Percentiles rank a stretch among this genome's conserved stretches.
Evolutionary conservation across 2,888 invertebrate genomes (phyloP).

Genomic region (Lypha dubia): DNA sequence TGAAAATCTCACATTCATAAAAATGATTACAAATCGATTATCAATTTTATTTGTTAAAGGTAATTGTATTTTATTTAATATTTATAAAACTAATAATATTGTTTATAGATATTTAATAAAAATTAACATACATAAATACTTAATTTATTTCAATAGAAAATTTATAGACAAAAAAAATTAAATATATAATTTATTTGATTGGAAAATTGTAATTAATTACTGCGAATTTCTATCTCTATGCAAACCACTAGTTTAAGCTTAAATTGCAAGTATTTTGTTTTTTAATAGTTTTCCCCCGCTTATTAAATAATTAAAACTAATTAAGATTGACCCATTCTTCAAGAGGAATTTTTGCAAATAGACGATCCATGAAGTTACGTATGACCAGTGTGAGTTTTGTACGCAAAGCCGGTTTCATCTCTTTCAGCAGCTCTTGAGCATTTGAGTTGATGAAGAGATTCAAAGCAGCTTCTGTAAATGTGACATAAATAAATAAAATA

Average conservation of each 20-base stretch:
- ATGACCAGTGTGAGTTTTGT: conserved; percentile 90
- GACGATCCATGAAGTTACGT: conserved; percentile 89
- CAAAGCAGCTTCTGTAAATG: conserved; percentile 89
- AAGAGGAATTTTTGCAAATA: conserved; percentile 90
- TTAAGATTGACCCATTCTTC: conserved; percentile 88
- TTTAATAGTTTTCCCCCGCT: conserved; percentile 15
- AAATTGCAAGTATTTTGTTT: conserved; percentile 32
- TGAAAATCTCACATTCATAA: not conserved
- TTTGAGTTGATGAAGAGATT: conserved; percentile 94
- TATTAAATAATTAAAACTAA: conserved; percentile 64
- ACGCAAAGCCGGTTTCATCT: conserved; percentile 93
- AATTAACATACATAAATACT: conserved; percentile 62
- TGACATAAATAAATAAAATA: conserved; percentile 1
- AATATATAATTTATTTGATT: conserved; percentile 23
- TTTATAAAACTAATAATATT: conserved; percentile 45
- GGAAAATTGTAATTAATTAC: conserved; percentile 48
- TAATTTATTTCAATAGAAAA: conserved; percentile 48
- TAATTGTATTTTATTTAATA: conserved; percentile 12
- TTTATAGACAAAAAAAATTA: not conserved
- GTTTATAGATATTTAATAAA: conserved; percentile 43
- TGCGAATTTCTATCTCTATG: conserved; percentile 28
- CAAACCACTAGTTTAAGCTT: conserved; percentile 40
- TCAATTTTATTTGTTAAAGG: not conserved
- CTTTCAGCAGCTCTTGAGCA: conserved; percentile 91
- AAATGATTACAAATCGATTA: not conserved